Base-by-base conservation (phyloP, 2,113 vertebrate genomes). In the Brachyhypopomus gauderio region DNA sequence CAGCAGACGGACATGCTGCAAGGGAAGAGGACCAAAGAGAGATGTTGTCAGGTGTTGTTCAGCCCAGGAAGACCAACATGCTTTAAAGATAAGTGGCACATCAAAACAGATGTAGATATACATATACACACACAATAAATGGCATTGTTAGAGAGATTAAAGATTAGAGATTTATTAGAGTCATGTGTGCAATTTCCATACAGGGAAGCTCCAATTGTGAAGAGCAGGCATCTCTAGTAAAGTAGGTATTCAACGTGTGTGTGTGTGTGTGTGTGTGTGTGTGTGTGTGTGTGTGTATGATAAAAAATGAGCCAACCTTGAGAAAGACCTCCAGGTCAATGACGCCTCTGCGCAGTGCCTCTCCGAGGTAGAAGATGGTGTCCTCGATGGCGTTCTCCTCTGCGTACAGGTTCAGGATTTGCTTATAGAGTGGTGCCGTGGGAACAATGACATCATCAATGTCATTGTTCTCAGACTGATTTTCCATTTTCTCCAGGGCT, bases 351-450 rank as follows among this genome's bases (percentile, higher is more conserved):
- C 98, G 93, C 71, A 99, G 82, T 5, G 98, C 98, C 92, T 99
- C 97, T 82, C 97, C 98, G 86, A 99, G 92, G 87, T 99, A 99
- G 91, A 99, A 99, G 86, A 99, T 99, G 67, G 98, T 99, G 89
- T 99, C 98, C 90, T 99, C 98, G 83, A 98, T 99, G 74, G 98
- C 98, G 67, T 99, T 99, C 89, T 99, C 97, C 83, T 99, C 98
- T 48, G 98, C 97, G 36, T 99, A 99, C 55, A 99, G 94, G 91
- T 98, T 98, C 75, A 99, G 90, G 86, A 99, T 99, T 92, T 99
- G 98, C 90, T 98, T 99, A 92, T 99, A 99, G 20, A 99, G 95
- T 0, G 98, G 98, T 22, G 98, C 97, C 0, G 97, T 99, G 52
- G 98, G 97, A 81, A 99, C 95, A 83, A 99, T 98, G 87, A 98